Evolutionary conservation across 64 coral and sea anemone genomes (phyloP), one percentile per base, ranked within the genome.

Genomic region (Dendronephthya gigantea): DNA sequence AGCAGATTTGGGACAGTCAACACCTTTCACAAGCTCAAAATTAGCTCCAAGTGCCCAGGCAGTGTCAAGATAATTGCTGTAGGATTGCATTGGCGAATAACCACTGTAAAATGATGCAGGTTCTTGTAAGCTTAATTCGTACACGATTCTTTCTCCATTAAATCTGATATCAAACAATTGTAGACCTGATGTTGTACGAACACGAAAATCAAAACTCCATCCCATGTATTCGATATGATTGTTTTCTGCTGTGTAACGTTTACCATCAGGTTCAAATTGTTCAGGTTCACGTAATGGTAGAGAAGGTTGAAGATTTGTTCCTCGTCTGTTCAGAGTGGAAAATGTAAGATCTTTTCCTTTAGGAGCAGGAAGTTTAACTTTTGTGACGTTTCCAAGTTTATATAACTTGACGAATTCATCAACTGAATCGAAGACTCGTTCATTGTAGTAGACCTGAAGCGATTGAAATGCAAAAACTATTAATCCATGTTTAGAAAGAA

Each of bases 91-190:
- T 4, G 94, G 94, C 5, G 83, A 69, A 28, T 28, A 92, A 12
- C 90, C 93, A 33, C 85, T 58, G 39, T 96, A 92, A 41, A 88
- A 88, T 0, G 90, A 90, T 2, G 32, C 84, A 0, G 88, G 90
- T 82, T 96, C 94, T 43, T 96, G 94, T 0, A 96, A 41, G n/a
- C 94, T 96, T 17, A 96, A 49, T 31, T 96, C 94, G 49, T 96
- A 96, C 39, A 90, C 81, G 47, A 96, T 90, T 85, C 94, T 70
- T 14, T 88, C 68, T 79, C 83, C 88, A 13, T 96, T 52, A 45
- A 96, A 96, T 65, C 82, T 83, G 7, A 96, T 90, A 23, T 96
- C 84, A 83, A 88, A 92, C 19, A 96, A 19, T 35, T 96, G 94
- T 12, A 90, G n/a, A 13, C 94, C 94, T 37, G 85, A 87, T 29